A percentile compares a stretch with the other conserved stretches of the same genome.
These are phyloP conservation scores for Copidosoma aretas DNA, from an alignment of 2,888 invertebrate species.

Conservation along the genomic window DNA sequence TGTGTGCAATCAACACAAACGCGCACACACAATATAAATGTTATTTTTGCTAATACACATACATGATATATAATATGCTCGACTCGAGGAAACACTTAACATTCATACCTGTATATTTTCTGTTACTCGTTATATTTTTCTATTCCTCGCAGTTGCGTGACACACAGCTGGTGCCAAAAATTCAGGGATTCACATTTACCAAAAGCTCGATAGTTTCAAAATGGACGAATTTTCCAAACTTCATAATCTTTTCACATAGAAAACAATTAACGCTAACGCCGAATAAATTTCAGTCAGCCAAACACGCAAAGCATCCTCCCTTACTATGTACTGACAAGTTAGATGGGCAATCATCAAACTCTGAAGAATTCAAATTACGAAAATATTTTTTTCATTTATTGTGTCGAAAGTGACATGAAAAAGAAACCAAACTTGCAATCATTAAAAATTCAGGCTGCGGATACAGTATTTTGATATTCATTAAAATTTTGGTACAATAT, in stretches of 20 bases:
- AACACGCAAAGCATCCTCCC: conserved; percentile 26
- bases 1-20: conserved; percentile 30
- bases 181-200: conserved; percentile 44
- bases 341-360: conserved; percentile 6
- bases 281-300: conserved; percentile 19
- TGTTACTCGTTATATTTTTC: conserved; percentile 8
- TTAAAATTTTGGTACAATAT: background rate
- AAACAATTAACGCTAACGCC: conserved; percentile 26
- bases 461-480: background rate
- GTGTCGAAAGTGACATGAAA: too few species aligned
- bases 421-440: background rate
- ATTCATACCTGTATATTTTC: background rate
- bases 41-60: conserved; percentile 7
- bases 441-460: background rate
- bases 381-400: conserved; percentile 15
- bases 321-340: too few species aligned
- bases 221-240: conserved; percentile 55
- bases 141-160: conserved; percentile 14
- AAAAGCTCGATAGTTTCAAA: conserved; percentile 58
- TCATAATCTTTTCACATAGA: conserved; percentile 22
- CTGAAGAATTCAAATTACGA: conserved; percentile 17
- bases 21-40: conserved; percentile 26
- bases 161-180: conserved; percentile 27
- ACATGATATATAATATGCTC: conserved; percentile 17
- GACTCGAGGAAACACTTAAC: conserved; percentile 15